Percentiles rank a stretch among this genome's conserved stretches.
Evolutionary conservation across 1,140 invertebrate species (phyloP).

Genomic region (Heliconius himera): DNA sequence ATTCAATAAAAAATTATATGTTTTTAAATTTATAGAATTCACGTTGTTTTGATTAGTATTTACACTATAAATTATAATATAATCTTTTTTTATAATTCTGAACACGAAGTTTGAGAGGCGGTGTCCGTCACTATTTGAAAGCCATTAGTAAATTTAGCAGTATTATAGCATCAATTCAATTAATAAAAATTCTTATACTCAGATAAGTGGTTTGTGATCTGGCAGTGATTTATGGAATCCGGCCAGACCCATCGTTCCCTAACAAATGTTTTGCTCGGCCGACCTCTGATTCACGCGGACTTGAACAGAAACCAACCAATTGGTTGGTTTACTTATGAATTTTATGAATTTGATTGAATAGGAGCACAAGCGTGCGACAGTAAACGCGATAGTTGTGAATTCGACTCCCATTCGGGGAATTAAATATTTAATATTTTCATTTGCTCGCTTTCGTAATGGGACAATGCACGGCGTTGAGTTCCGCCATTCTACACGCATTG

Average conservation of each 20-base stretch:
- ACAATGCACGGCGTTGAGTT: too few relatives aligned
- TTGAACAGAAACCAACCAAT: conserved; percentile 14
- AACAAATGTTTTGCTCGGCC: conserved; percentile 38
- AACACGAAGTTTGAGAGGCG: not conserved
- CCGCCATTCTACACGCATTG: too few relatives aligned
- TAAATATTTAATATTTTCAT: too few relatives aligned
- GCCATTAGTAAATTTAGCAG: not conserved
- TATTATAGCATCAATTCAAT: conserved; percentile 21
- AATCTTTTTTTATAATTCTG: too few relatives aligned
- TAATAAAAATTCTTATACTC: conserved; percentile 27
- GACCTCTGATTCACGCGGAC: conserved; percentile 37
- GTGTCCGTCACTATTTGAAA: not conserved
- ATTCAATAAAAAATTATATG: too few relatives aligned
- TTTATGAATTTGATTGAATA: too few relatives aligned
- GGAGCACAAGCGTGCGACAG: too few relatives aligned
- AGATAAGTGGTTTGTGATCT: conserved; percentile 34
- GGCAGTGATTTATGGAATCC: conserved; percentile 40
- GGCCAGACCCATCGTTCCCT: conserved; percentile 24
- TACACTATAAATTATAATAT: not conserved
- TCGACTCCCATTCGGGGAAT: too few relatives aligned
- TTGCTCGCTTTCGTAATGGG: too few relatives aligned
- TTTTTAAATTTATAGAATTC: not conserved
- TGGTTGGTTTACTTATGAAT: too few relatives aligned
- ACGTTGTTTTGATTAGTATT: not conserved
- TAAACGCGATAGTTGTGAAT: too few relatives aligned